Evolutionary conservation across 2,797 vertebrate genomes (phyloP).

Genomic region (Sebastes matsubarae): DNA sequence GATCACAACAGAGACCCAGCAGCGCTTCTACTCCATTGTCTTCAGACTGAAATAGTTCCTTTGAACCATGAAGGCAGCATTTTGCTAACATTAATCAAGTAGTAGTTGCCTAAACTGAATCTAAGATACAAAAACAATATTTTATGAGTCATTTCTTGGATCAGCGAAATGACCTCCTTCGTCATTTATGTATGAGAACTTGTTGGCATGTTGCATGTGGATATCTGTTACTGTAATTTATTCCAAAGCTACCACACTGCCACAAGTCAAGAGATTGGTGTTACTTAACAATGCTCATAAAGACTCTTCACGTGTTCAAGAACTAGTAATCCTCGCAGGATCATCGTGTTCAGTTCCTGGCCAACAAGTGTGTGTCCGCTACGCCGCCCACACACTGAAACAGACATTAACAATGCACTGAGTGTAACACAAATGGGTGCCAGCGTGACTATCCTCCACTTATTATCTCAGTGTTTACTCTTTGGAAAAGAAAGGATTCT

Average conservation of each 20-base stretch:
- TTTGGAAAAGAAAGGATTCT: slow-evolving; percentile 34
- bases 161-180: neutral
- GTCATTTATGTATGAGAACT: neutral
- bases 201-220: neutral
- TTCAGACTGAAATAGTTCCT: neutral
- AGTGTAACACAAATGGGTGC: slow-evolving; percentile 36
- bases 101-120: neutral
- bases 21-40: no score
- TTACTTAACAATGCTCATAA: neutral
- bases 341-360: neutral
- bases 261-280: neutral
- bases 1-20: no score
- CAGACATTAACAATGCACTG: slow-evolving; percentile 41
- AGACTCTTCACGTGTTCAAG: neutral
- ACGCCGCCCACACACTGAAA: slow-evolving; percentile 27
- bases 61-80: neutral
- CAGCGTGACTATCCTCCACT: slow-evolving; percentile 43
- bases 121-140: neutral
- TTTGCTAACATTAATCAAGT: neutral
- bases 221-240: neutral
- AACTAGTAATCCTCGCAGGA: neutral
- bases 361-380: neutral
- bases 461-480: slow-evolving; percentile 44
- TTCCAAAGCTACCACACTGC: neutral
- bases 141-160: neutral